phyloP scores from a whole-genome alignment of 2,797 vertebrate species.

The Xyrichtys novacula region DNA sequence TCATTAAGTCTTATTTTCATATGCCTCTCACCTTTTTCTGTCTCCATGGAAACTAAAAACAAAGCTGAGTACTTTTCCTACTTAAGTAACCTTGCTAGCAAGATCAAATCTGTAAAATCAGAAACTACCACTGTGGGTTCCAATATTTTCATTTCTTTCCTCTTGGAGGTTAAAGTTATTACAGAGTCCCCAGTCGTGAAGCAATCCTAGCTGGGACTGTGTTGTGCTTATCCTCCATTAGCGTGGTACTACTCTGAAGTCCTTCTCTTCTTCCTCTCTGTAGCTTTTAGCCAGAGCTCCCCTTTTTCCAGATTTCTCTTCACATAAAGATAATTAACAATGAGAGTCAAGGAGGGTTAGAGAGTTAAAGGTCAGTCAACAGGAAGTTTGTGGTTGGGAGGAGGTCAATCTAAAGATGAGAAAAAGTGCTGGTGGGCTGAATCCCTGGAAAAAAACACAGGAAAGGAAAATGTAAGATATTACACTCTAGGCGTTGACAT shows the following conservation, averaged over 20 bases:
- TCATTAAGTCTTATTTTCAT: constrained; percentile 45
- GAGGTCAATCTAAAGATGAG: constrained; percentile 51
- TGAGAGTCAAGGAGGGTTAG: constrained; percentile 42
- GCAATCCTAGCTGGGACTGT: constrained; percentile 31
- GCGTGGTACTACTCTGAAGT: constrained; percentile 25
- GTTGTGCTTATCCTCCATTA: constrained; percentile 60
- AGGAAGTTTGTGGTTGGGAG: constrained; percentile 48
- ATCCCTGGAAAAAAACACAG: constrained; percentile 68
- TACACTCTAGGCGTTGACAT: neutral
- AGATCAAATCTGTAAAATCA: constrained; percentile 38
- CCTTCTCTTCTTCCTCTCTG: constrained; percentile 43
- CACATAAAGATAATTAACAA: constrained; percentile 47
- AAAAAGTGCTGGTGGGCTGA: constrained; percentile 80
- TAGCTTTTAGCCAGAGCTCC: constrained; percentile 26
- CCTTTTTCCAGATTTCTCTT: constrained; percentile 42
- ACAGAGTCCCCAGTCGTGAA: constrained; percentile 42
- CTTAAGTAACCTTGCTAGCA: constrained; percentile 28
- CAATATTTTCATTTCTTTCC: constrained; percentile 52
- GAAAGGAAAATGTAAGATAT: constrained; percentile 11
- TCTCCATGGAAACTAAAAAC: constrained; percentile 45
- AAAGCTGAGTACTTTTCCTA: constrained; percentile 42
- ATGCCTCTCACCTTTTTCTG: constrained; percentile 32
- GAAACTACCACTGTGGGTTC: constrained; percentile 23
- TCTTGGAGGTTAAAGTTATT: constrained; percentile 58
- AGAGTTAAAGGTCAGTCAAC: constrained; percentile 50